Percentiles rank a stretch among this genome's conserved stretches.
Conservation (phyloP, 2,888 invertebrate species). For the Merodon equestris region DNA sequence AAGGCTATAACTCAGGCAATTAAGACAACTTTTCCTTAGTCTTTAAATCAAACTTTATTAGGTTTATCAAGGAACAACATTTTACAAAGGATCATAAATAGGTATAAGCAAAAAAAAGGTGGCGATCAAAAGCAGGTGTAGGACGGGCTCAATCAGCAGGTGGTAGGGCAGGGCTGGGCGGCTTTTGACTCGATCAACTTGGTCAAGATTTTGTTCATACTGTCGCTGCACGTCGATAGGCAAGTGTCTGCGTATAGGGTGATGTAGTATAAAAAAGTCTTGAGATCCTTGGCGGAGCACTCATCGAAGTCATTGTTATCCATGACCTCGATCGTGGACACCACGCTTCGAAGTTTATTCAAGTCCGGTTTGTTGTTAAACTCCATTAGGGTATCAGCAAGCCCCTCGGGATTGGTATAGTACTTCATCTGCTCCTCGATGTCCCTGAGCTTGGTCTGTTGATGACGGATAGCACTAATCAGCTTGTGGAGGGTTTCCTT, state of each 20-base stretch:
- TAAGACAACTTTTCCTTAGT: not conserved
- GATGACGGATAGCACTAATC: conserved; percentile 71
- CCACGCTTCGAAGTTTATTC: conserved; percentile 71
- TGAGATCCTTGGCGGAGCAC: conserved; percentile 73
- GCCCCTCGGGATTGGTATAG: conserved; percentile 68
- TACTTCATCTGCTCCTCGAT: conserved; percentile 72
- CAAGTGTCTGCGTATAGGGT: conserved; percentile 75
- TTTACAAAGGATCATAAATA: not conserved
- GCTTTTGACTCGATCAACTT: conserved; percentile 71
- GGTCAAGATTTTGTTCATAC: conserved; percentile 74
- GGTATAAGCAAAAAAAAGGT: no score
- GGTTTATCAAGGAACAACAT: not conserved
- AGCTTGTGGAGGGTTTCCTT: conserved; percentile 71
- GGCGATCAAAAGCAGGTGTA: no score
- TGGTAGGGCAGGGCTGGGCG: conserved; percentile 68
- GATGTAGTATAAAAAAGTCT: conserved; percentile 74
- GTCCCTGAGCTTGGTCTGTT: conserved; percentile 71
- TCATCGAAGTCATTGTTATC: conserved; percentile 72
- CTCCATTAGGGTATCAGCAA: conserved; percentile 63
- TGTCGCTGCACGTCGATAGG: conserved; percentile 73
- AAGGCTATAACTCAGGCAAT: not conserved
- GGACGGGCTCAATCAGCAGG: not conserved
- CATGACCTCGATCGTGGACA: conserved; percentile 72
- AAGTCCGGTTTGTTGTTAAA: conserved; percentile 71
- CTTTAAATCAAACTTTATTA: not conserved